Conservation (phyloP, 2,113 vertebrate genomes). For the Pedetes capensis region DNA sequence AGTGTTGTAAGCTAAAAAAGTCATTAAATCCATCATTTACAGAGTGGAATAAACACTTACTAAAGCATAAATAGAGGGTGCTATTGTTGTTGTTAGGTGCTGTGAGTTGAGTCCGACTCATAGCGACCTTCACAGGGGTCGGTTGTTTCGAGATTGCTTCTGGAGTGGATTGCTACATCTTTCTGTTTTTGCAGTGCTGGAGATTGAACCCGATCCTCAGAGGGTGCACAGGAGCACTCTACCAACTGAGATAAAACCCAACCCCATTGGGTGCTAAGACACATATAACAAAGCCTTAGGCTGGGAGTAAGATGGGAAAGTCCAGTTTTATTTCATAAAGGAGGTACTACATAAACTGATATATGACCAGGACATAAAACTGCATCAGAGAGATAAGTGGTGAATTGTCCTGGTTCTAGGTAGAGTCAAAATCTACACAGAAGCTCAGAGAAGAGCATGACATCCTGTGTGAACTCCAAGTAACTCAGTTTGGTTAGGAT, state of each 20-base stretch:
- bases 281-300: background rate
- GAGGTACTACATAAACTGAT: background rate
- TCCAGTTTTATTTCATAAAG: background rate
- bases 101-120: too few species aligned
- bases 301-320: background rate
- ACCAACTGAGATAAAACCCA: too few species aligned
- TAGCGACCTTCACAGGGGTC: too few species aligned
- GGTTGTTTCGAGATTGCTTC: too few species aligned
- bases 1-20: background rate
- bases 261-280: too few species aligned
- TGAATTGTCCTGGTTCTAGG: background rate
- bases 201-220: too few species aligned
- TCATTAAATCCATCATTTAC: slow-evolving; percentile 21
- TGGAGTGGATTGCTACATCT: too few species aligned
- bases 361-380: background rate
- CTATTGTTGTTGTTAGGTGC: too few species aligned
- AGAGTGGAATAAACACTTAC: background rate
- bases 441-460: background rate
- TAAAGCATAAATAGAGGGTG: background rate
- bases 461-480: background rate
- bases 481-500: background rate
- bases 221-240: too few species aligned
- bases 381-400: background rate
- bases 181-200: too few species aligned
- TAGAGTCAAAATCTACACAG: background rate